Evolutionary conservation across 2,797 vertebrate genomes (phyloP).

Genomic region (Otolemur crassicaudatus): DNA sequence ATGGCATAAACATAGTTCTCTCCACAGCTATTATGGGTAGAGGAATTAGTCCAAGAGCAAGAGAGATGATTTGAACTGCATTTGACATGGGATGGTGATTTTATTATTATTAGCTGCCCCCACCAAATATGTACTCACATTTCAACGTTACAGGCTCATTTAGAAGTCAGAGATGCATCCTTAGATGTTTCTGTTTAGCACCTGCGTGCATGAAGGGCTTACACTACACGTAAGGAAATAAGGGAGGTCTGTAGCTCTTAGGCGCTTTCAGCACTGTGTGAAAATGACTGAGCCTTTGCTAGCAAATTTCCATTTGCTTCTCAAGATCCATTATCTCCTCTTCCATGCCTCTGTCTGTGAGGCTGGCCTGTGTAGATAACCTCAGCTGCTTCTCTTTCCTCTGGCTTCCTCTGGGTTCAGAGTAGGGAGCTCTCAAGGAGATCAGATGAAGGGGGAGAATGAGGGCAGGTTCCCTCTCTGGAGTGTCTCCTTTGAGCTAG

Average conservation of each 20-base stretch:
- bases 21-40: neutral
- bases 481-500: neutral
- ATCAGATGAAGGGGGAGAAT: neutral
- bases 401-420: neutral
- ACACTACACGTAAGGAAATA: neutral
- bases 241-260: neutral
- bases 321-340: neutral
- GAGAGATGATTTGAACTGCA: neutral
- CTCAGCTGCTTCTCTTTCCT: neutral
- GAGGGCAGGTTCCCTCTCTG: neutral
- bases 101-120: slow-evolving; percentile 54
- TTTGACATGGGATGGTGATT: slow-evolving; percentile 55
- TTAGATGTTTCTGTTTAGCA: slow-evolving; percentile 14
- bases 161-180: neutral
- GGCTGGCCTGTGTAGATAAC: neutral
- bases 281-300: neutral
- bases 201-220: neutral
- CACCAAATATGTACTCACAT: neutral
- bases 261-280: neutral
- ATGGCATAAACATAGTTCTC: neutral
- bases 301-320: neutral
- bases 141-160: neutral
- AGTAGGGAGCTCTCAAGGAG: neutral
- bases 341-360: neutral
- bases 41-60: slow-evolving; percentile 1